Base-by-base conservation (phyloP, 2,888 invertebrate genomes). In the Rhaphigaster nebulosa region DNA sequence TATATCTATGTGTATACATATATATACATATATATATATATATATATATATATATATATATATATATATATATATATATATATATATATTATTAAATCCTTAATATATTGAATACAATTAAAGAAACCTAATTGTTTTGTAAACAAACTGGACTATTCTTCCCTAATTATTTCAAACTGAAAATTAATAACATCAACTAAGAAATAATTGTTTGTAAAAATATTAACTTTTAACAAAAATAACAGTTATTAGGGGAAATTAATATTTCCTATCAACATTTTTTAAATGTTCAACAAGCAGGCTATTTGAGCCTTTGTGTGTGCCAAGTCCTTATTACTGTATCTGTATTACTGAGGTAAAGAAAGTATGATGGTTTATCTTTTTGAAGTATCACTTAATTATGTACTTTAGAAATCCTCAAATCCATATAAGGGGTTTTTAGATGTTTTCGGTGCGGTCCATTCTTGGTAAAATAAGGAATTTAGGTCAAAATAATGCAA, bases 141-240 rank as follows among this genome's bases (percentile, higher is more conserved):
- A 20, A 76, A 76, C 70, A 45, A 84, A 84, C 84, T 84, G 45
- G 84, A 45, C 45, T 84, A 84, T 80, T 41, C 80, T 80, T 80
- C 80, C 41, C 41, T 26, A n/a, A 20, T 38, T 5, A n/a, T 18
- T 38, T 76, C 18, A 38, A 76, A 23, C 2, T 38, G 12, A 38
- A 76, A 76, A 34, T 38, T 6, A 38, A 38, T 38, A 20, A 76
- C 18, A 76, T 76, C 0, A 76, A 52, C 38, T 38, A 18, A 76
- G 70, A 38, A 65, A 65, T 4, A 34, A 15, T 34, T 65, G 29
- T 29, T 2, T 4, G 5, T 65, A 65, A 29, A 65, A 29, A 23
- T 29, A 12, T 65, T n/a, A 29, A 65, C 1, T 23, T 20, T 29
- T 76, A 34, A 76, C 29, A 29, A 60, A 60, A 26, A 56, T 26